phyloP scores from a whole-genome alignment of 2,797 vertebrate genomes.

The Pteropus rufus region DNA sequence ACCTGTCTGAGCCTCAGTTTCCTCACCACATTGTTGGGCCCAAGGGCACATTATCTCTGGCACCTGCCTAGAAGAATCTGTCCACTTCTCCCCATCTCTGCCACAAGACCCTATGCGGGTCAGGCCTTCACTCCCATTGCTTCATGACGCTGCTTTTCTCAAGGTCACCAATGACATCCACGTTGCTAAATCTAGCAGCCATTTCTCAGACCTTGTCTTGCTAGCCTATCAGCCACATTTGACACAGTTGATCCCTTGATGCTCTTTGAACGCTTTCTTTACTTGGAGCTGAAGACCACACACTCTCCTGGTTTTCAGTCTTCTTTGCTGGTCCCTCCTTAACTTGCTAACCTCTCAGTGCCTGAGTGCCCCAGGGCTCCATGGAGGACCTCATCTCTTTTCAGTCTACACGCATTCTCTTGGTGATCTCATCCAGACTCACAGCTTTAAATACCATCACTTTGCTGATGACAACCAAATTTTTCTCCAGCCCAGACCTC shows the following conservation, averaged over 20 bases:
- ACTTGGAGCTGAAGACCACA: not conserved
- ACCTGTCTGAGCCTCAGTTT: not conserved
- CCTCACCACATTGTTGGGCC: not conserved
- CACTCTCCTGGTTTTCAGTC: not conserved
- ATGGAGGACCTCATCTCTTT: not conserved
- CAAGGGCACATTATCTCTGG: not conserved
- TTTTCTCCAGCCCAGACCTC: slow-evolving; percentile 51
- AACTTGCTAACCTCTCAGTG: slow-evolving; percentile 10
- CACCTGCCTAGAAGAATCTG: not conserved
- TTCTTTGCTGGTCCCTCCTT: not conserved
- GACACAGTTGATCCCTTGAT: not conserved
- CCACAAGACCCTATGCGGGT: not conserved
- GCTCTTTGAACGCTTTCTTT: not conserved
- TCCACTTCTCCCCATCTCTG: not conserved
- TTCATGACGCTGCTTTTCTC: not conserved
- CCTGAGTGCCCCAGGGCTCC: slow-evolving; percentile 15
- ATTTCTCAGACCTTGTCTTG: not conserved
- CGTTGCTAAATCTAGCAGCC: not conserved
- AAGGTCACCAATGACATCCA: not conserved
- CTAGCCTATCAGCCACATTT: not conserved
- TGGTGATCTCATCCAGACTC: slow-evolving; percentile 69
- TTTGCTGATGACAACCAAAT: slow-evolving; percentile 58
- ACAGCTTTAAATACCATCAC: slow-evolving; percentile 37
- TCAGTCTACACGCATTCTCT: not conserved
- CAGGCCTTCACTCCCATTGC: not conserved